Evolutionary conservation across 2,797 vertebrate genomes (phyloP), one percentile per base, ranked within the genome.

Genomic region (Xyrichtys novacula): DNA sequence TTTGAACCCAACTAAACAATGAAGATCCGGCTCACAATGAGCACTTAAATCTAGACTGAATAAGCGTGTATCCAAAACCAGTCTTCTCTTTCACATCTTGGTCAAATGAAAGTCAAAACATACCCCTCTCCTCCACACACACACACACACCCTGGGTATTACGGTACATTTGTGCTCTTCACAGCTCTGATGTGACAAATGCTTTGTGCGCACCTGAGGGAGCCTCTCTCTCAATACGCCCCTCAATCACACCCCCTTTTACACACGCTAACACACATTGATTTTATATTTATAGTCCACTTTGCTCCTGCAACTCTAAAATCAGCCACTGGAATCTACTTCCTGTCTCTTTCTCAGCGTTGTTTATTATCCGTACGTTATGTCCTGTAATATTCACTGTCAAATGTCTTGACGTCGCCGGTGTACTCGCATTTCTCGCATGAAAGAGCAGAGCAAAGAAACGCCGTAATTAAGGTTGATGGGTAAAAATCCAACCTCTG

Each of bases 141-240:
- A 65, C n/a, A 65, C 36, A 49, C 29, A 46, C 28, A 36, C 22
- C 6, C 22, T 7, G 54, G 29, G 44, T 65, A 88, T 75, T 63
- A 75, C 17, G 11, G 43, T 67, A 43, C 64, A 63, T 73, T 81
- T 61, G 43, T 71, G 76, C 69, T 85, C 71, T 78, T 84, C 79
- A 75, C 85, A 82, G 78, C 54, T 72, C 76, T 1, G 43, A 78
- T 73, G 82, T 85, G 85, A 84, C 76, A 71, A 89, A 88, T 71
- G 80, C 71, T 84, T 77, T 78, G 65, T 42, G 44, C 74, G 74
- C 74, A 74, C 83, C 81, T 81, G 12, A 20, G 86, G 81, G 84
- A 86, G 71, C 74, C 50, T 75, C 46, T 78, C n/a, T 47, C 69
- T 69, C 71, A 58, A 58, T 67, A 20, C 50, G 77, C 56, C 84